Conservation (phyloP, 2,113 vertebrate genomes). For the Platichthys stellatus region DNA sequence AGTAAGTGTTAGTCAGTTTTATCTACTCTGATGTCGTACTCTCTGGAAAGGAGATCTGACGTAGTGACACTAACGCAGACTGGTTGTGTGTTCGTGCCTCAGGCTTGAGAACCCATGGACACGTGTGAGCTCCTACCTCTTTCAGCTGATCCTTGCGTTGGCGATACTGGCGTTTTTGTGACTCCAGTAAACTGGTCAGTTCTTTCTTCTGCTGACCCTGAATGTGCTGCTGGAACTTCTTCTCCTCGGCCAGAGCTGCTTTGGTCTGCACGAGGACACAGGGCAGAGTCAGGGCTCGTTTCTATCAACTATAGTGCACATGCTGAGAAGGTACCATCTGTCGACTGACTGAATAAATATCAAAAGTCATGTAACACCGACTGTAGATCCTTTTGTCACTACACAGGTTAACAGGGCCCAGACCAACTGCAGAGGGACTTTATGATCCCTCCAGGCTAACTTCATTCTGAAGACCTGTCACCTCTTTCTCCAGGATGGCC, state of each 20-base stretch:
- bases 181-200: constrained; percentile 86
- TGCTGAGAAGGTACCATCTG: too few relatives aligned
- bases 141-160: constrained; percentile 92
- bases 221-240: constrained; percentile 94
- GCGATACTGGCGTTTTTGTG: constrained; percentile 90
- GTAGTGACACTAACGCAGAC: too few relatives aligned
- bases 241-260: constrained; percentile 86
- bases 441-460: neutral
- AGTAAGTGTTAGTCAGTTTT: too few relatives aligned
- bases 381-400: too few relatives aligned
- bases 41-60: too few relatives aligned
- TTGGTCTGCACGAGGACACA: constrained; percentile 78
- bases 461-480: constrained; percentile 22
- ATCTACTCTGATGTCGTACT: too few relatives aligned
- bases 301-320: neutral
- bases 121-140: constrained; percentile 77
- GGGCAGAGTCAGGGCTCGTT: neutral
- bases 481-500: constrained; percentile 90
- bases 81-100: too few relatives aligned
- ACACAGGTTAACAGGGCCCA: too few relatives aligned
- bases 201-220: constrained; percentile 93
- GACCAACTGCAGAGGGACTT: neutral
- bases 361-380: neutral
- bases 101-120: too few relatives aligned
- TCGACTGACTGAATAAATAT: too few relatives aligned